Evolutionary conservation across 2,113 vertebrate species (phyloP).

Genomic region (Columbina picui): DNA sequence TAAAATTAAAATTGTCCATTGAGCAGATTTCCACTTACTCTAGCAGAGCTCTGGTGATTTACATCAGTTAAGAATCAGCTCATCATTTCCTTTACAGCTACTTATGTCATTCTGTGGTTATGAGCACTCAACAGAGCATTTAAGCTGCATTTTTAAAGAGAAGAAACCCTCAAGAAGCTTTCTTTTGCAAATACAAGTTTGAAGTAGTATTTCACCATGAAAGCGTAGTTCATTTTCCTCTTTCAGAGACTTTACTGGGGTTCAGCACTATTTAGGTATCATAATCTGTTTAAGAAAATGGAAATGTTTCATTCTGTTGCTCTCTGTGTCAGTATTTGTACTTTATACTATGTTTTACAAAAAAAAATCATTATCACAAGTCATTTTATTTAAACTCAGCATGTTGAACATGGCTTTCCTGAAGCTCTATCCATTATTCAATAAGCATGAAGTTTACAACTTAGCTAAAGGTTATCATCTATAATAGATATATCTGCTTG

Average conservation of each 20-base stretch:
- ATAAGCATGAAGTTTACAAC: conserved; percentile 1
- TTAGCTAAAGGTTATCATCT: conserved; percentile 28
- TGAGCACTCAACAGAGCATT: not conserved
- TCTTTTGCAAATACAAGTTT: not conserved
- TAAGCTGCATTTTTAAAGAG: conserved; percentile 27
- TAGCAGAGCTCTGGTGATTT: conserved; percentile 51
- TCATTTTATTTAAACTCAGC: not conserved
- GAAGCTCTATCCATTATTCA: conserved; percentile 29
- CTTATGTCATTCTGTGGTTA: conserved; percentile 55
- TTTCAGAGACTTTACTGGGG: not conserved
- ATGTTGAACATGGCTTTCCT: not conserved
- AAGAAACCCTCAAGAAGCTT: not conserved
- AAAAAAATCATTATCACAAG: not conserved
- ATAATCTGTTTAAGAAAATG: not conserved
- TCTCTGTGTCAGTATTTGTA: not conserved
- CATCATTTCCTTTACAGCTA: conserved; percentile 58
- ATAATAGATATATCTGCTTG: not conserved
- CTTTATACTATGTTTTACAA: not conserved
- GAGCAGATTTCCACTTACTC: conserved; percentile 48
- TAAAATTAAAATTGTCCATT: conserved; percentile 45
- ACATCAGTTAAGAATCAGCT: conserved; percentile 56
- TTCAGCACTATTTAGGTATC: not conserved
- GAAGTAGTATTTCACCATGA: not conserved
- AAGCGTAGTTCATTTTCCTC: not conserved
- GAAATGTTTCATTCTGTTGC: not conserved